Conservation (phyloP, 2,888 invertebrate genomes). For the Hesperia comma region DNA sequence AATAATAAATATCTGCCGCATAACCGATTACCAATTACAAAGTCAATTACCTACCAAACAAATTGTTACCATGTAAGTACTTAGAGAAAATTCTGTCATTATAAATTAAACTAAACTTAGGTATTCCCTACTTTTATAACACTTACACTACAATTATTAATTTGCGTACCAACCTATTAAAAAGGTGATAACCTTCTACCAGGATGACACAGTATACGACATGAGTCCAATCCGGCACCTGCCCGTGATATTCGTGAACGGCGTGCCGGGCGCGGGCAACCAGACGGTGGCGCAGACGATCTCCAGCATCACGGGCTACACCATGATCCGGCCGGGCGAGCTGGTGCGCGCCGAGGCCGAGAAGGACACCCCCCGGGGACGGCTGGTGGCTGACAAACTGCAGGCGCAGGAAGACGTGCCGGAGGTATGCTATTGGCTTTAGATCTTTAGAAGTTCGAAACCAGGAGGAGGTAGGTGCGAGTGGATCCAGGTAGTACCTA, state of each 20-base stretch:
- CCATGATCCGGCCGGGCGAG: constrained; percentile 76
- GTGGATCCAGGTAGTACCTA: too few species aligned
- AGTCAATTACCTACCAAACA: too few species aligned
- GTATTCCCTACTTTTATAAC: too few species aligned
- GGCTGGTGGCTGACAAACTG: constrained; percentile 74
- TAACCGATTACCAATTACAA: too few species aligned
- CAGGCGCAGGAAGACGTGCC: constrained; percentile 71
- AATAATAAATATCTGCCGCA: too few species aligned
- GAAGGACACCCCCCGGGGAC: constrained; percentile 78
- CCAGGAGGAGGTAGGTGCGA: too few species aligned
- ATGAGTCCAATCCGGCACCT: constrained; percentile 75
- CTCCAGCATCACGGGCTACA: constrained; percentile 74
- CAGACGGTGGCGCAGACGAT: constrained; percentile 78
- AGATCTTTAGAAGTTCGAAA: too few species aligned
- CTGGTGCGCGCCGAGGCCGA: constrained; percentile 74
- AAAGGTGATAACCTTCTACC: background rate
- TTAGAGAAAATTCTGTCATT: too few species aligned
- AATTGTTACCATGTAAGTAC: too few species aligned
- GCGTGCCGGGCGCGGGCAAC: constrained; percentile 79
- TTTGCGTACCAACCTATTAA: too few species aligned
- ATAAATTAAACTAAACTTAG: too few species aligned
- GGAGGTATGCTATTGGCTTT: constrained; percentile 56
- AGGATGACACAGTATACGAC: constrained; percentile 65
- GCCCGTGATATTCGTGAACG: constrained; percentile 79
- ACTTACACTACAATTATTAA: too few species aligned